Evolutionary conservation across 1,140 invertebrate species (phyloP), one percentile per base, ranked within the genome.

Genomic region (Protaetia brevitarsis): DNA sequence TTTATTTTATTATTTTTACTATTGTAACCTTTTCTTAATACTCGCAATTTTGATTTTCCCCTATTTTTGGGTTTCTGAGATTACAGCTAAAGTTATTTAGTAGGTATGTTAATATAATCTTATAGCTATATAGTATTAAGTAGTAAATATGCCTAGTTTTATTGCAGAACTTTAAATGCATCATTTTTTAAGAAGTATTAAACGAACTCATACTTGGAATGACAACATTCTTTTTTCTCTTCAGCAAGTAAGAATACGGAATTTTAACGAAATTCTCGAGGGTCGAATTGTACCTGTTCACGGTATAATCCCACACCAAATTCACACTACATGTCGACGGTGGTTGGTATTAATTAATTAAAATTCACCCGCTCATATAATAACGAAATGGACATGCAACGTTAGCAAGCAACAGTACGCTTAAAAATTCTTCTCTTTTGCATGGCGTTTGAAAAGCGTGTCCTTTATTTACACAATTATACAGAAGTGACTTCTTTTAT

Each of bases 381-480:
- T 41, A 65, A 23, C 31, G 36, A 66, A 66, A 66, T 66, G 57
- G 65, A 66, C 51, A 65, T 59, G 63, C 63, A 65, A 36, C 63
- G 65, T 66, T 66, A 45, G 58, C 57, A 31, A 13, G 59, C 59
- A 66, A 66, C 65, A 61, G 57, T 51, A 66, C 65, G 65, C 65
- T 66, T 66, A 61, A 66, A 57, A 65, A 58, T 57, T 60, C 51
- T 23, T 28, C 64, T 69, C 66, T 71, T 69, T 69, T 69, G 65
- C 66, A 71, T 68, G 37, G 59, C 41, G 65, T 71, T 66, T 66
- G 67, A 71, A 72, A 73, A 72, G 71, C 64, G 64, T 69, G 71
- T 73, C 72, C 66, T 72, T 72, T 74, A 74, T 74, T 72, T 74
- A 74, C 71, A 74, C 72, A 74, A 74, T 74, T 74, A 74, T 74